Conservation (phyloP, 2,888 invertebrate species). For the Lypha dubia region DNA sequence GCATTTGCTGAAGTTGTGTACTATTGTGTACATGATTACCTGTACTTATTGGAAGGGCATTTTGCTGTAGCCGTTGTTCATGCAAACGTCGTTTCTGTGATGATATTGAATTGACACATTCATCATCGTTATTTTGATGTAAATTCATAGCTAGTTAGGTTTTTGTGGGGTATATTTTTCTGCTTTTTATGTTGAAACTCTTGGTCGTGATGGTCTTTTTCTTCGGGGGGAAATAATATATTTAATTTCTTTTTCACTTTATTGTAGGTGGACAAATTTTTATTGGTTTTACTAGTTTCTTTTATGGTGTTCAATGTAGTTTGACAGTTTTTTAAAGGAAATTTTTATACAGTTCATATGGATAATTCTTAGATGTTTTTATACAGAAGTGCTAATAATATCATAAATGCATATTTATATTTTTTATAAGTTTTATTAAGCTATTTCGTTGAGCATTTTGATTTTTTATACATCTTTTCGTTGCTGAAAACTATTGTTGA, state of each 20-base stretch:
- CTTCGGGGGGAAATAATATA: background rate
- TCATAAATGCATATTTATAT: slow-evolving; percentile 35
- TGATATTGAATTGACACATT: slow-evolving; percentile 75
- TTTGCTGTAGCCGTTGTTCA: slow-evolving; percentile 31
- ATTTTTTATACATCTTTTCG: slow-evolving; percentile 23
- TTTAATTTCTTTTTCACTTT: background rate
- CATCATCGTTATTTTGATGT: slow-evolving; percentile 73
- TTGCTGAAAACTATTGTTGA: slow-evolving; percentile 11
- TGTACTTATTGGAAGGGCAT: slow-evolving; percentile 37
- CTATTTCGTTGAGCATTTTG: slow-evolving; percentile 26
- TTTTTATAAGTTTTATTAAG: background rate
- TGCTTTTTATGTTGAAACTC: slow-evolving; percentile 34
- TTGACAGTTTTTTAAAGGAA: slow-evolving; percentile 7
- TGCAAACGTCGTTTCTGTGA: slow-evolving; percentile 59
- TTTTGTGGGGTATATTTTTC: slow-evolving; percentile 21
- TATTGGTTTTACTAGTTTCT: background rate
- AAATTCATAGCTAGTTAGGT: slow-evolving; percentile 73
- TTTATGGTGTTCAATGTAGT: slow-evolving; percentile 12
- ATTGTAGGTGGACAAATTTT: background rate
- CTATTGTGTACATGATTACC: slow-evolving; percentile 35
- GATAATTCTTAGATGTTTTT: slow-evolving; percentile 13
- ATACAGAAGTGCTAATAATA: slow-evolving; percentile 9
- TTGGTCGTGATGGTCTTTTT: slow-evolving; percentile 31
- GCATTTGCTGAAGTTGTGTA: slow-evolving; percentile 65
- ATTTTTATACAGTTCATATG: slow-evolving; percentile 37